These are phyloP conservation scores for Parauchenoglanis punctatus DNA, from an alignment of 2,797 vertebrate genomes.

Conservation along the genomic window DNA sequence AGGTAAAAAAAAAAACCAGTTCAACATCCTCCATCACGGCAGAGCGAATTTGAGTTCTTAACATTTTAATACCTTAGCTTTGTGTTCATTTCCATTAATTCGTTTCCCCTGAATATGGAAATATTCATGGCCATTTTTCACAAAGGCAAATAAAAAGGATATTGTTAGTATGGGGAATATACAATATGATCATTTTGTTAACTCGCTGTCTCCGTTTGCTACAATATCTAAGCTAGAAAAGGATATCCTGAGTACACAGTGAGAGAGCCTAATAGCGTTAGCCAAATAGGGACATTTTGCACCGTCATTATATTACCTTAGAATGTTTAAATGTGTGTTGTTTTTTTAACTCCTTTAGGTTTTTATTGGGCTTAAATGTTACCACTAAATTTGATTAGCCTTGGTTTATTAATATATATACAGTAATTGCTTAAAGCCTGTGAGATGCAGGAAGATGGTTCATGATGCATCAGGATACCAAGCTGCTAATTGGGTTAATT, in stretches of 20 bases:
- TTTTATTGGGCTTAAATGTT: conserved; percentile 12
- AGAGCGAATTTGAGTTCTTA: background rate
- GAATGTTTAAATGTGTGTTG: background rate
- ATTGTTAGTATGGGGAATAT: background rate
- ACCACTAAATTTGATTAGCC: background rate
- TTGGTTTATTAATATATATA: background rate
- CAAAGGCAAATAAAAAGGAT: background rate
- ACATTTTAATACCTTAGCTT: background rate
- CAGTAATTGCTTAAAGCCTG: conserved; percentile 1
- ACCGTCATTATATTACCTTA: background rate
- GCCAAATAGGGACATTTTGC: background rate
- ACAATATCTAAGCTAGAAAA: background rate
- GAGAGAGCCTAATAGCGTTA: background rate
- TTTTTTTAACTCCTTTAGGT: background rate
- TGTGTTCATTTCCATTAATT: background rate
- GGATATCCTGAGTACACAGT: background rate
- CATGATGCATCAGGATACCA: background rate
- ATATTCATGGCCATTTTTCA: background rate
- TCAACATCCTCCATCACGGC: background rate
- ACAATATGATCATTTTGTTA: background rate
- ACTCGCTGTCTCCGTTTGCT: background rate
- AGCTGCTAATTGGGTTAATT: conserved; percentile 17
- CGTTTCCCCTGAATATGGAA: background rate
- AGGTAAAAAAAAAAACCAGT: background rate
- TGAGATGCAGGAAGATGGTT: background rate